Base-by-base conservation (phyloP, 30 jellyfish, hydroid and myxozoan species). In the Cassiopea andromeda region DNA sequence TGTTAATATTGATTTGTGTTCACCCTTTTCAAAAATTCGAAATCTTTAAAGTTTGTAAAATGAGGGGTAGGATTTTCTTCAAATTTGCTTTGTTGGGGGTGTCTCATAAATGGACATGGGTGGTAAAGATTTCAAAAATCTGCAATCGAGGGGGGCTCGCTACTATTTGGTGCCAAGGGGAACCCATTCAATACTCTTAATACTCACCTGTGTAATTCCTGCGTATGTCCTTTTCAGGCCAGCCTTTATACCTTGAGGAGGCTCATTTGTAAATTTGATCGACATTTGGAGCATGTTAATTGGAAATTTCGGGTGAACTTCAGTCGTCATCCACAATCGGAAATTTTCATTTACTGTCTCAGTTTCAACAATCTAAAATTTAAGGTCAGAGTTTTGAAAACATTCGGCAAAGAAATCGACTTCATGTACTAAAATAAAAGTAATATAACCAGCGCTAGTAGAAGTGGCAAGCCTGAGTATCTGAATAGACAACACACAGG, bases 271-370 rank as follows among this genome's bases (percentile, higher is more conserved):
- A 80, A 87, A 93, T 75, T 93, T 93, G 81, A 93, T 93, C 27
- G 97, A 69, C 92, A 93, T 88, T 60, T 93, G 98, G 27, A 93
- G 87, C 85, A 93, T 83, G 78, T 86, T 93, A 83, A 93, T 93
- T 45, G 98, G 98, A 66, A 93, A 93, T 47, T 78, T 83, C 1
- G 97, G 97, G 77, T 93, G 98, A 13, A 93, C 98, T 71, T 93
- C 98, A 6, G 98, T 93, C 48, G 98, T 93, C 94, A 93, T 93
- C 98, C 98, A 93, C 67, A 93, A 64, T 45, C 98, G 60, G 89
- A 93, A 93, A 64, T 87, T 92, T 38, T 92, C 98, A 61, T 92
- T 67, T 16, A 89, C 89, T 8, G 96, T 50, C 48, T 92, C 98
- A 7, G 89, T 43, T 3, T 84, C 93, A 19, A 92, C 83, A 49